Evolutionary conservation across 1,140 invertebrate species (phyloP), one percentile per base, ranked within the genome.

Genomic region (Drosophila pseudoananassae): DNA sequence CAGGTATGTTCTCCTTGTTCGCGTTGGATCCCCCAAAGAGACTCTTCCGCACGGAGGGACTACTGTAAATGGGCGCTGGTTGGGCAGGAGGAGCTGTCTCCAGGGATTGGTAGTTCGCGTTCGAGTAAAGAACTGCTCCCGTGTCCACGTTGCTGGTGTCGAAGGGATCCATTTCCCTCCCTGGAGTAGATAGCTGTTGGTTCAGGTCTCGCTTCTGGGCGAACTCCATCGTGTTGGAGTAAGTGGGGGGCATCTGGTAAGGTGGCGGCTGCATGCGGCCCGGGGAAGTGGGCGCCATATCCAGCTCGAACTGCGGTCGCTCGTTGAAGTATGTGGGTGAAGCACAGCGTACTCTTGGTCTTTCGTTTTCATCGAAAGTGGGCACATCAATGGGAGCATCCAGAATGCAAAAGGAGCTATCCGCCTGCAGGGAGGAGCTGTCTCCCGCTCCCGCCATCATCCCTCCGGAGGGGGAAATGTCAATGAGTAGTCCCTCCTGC

Each of bases 321-420:
- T 90, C 75, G 17, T 89, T 65, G 50, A 46, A 74, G 27, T 61
- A 71, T 1, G 92, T 52, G 83, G 92, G 59, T 75, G 92, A 75
- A 27, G 33, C 52, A 12, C 69, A 60, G 47, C 54, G 36, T 2
- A 64, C 63, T 3, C 50, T 31, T 12, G 65, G 59, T 6, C 8
- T 56, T 36, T 27, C 33, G 0, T 8, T 43, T 1, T 38, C 74
- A 4, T 15, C 45, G 9, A 92, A 91, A 29, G 93, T 92, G 31
- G 94, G 94, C 43, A 94, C 93, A 84, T 96, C 95, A 45, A 97
- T 96, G 0, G 96, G 96, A 66, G 96, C 95, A 84, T 97, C 96
- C 0, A 97, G 91, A 64, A 97, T 93, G 38, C 95, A 96, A 9
- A 94, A 92, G 0, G 85, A 78, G 54, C 72, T 91, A 73, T 85